Conservation (phyloP, 2,797 vertebrate genomes). For the Microctenopoma lineatum region DNA sequence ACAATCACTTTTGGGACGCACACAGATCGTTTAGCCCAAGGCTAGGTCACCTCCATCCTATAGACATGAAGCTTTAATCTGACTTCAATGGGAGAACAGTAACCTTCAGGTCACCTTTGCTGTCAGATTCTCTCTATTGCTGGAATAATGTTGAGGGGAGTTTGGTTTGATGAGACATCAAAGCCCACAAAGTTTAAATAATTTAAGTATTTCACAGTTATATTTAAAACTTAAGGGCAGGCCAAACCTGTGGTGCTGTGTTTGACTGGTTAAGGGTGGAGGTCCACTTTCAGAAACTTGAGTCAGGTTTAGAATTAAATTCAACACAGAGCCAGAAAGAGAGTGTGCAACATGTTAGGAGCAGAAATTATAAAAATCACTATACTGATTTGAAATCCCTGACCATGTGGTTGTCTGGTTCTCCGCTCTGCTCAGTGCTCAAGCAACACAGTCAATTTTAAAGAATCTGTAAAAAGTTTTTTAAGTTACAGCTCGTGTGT, state of each 20-base stretch:
- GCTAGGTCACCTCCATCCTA: constrained; percentile 61
- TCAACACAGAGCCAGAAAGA: neutral
- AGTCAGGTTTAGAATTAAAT: neutral
- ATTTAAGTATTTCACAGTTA: constrained; percentile 41
- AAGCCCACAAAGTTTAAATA: constrained; percentile 42
- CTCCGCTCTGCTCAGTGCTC: neutral
- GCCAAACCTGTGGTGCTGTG: constrained; percentile 7
- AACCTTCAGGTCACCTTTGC: constrained; percentile 64
- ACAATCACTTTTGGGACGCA: constrained; percentile 52
- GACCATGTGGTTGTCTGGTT: neutral
- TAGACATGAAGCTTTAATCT: constrained; percentile 65
- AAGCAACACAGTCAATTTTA: no score
- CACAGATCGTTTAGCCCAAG: constrained; percentile 56
- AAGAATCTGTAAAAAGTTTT: neutral
- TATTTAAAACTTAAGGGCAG: constrained; percentile 30
- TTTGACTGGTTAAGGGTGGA: neutral
- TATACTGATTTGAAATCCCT: neutral
- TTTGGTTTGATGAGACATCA: constrained; percentile 61
- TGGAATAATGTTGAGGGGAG: constrained; percentile 26
- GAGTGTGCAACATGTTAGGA: neutral
- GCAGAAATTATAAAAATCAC: neutral
- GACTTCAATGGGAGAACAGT: constrained; percentile 48
- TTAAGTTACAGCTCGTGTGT: neutral
- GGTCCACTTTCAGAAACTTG: constrained; percentile 8
- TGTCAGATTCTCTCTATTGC: constrained; percentile 49